Conservation (phyloP, 2,797 vertebrate species). For the Myotis pilosus region DNA sequence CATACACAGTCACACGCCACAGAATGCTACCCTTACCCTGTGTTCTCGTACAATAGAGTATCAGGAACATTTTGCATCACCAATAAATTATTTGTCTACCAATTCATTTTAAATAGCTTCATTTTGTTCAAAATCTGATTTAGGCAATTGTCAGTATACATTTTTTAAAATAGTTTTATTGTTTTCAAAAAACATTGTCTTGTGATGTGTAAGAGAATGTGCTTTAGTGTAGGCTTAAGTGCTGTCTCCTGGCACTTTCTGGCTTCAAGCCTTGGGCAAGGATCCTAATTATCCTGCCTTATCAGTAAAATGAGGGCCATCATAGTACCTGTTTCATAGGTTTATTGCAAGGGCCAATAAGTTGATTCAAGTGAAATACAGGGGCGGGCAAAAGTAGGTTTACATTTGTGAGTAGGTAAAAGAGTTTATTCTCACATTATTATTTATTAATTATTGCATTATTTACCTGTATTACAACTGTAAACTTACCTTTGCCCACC, state of each 20-base stretch:
- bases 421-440: neutral
- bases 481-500: neutral
- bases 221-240: neutral
- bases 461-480: neutral
- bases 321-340: neutral
- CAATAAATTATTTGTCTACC: neutral
- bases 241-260: neutral
- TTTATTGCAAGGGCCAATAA: neutral
- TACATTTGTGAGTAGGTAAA: neutral
- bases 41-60: neutral
- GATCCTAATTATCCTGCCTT: neutral
- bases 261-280: neutral
- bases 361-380: neutral
- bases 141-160: neutral
- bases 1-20: rapidly evolving
- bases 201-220: neutral
- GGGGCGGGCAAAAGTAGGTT: neutral
- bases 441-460: neutral
- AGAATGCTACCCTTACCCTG: neutral
- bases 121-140: slow-evolving; percentile 8
- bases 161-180: neutral
- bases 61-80: neutral
- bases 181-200: neutral
- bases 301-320: neutral
- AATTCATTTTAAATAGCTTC: neutral